phyloP scores from a whole-genome alignment of 2,888 invertebrate species.

The Galerucella calmariensis region DNA sequence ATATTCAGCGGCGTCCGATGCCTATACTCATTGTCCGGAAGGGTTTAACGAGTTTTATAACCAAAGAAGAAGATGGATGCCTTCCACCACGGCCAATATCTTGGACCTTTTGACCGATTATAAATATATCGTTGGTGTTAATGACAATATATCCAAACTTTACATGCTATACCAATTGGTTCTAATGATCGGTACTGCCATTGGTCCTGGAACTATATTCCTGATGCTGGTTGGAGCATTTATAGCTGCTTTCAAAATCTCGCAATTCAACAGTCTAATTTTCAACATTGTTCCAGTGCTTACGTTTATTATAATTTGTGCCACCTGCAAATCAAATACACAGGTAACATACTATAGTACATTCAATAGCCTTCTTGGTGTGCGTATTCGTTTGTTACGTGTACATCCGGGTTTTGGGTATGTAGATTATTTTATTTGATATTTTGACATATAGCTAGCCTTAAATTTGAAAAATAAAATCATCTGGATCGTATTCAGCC shows the following conservation, averaged over 20 bases:
- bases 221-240: slow-evolving; percentile 86
- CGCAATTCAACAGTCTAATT: slow-evolving; percentile 74
- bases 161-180: slow-evolving; percentile 81
- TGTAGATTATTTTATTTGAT: background rate
- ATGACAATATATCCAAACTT: slow-evolving; percentile 87
- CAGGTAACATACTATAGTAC: slow-evolving; percentile 69
- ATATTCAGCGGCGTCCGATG: slow-evolving; percentile 95
- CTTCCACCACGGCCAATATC: slow-evolving; percentile 96
- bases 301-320: slow-evolving; percentile 75
- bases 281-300: slow-evolving; percentile 77
- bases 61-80: slow-evolving; percentile 94
- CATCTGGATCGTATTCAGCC: no score
- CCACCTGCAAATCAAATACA: slow-evolving; percentile 72
- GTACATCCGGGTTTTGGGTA: no score
- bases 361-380: no score
- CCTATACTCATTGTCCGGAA: slow-evolving; percentile 95
- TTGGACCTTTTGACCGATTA: slow-evolving; percentile 85
- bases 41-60: slow-evolving; percentile 93
- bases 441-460: background rate
- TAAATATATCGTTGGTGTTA: slow-evolving; percentile 81
- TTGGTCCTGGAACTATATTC: slow-evolving; percentile 87
- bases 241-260: slow-evolving; percentile 80
- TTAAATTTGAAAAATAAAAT: no score
- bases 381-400: no score
- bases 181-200: slow-evolving; percentile 78